Evolutionary conservation across 2,888 invertebrate genomes (phyloP).

Genomic region (Nebria brevicollis): DNA sequence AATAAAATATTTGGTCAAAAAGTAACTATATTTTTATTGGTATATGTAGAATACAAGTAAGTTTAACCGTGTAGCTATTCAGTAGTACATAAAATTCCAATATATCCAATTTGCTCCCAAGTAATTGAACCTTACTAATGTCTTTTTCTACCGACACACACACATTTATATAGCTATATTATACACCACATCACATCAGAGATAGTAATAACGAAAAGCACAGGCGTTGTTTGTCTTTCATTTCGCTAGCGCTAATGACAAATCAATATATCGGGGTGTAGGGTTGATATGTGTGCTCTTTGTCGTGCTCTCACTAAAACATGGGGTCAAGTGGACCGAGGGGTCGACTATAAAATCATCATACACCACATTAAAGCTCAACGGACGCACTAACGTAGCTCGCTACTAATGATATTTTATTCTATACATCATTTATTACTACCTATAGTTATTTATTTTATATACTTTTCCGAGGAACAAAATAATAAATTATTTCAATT

Average conservation of each 20-base stretch:
- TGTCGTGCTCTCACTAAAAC: neutral
- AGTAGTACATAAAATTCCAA: neutral
- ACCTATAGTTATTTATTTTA: no score
- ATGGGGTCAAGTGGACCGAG: slow-evolving; percentile 13
- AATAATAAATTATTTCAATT: no score
- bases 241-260: slow-evolving; percentile 24
- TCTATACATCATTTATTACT: neutral
- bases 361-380: neutral
- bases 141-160: neutral
- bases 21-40: no score
- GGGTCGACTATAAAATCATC: neutral
- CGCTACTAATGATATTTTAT: neutral
- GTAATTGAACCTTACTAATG: neutral
- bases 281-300: neutral
- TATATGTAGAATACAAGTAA: no score
- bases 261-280: slow-evolving; percentile 20
- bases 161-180: neutral
- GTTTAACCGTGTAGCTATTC: no score
- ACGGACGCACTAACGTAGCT: neutral
- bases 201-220: slow-evolving; percentile 4
- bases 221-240: slow-evolving; percentile 25
- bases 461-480: no score
- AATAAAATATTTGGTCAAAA: no score
- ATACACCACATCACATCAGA: neutral
- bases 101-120: neutral